Evolutionary conservation across 2,888 invertebrate species (phyloP).

Genomic region (Tetragonula carbonaria): DNA sequence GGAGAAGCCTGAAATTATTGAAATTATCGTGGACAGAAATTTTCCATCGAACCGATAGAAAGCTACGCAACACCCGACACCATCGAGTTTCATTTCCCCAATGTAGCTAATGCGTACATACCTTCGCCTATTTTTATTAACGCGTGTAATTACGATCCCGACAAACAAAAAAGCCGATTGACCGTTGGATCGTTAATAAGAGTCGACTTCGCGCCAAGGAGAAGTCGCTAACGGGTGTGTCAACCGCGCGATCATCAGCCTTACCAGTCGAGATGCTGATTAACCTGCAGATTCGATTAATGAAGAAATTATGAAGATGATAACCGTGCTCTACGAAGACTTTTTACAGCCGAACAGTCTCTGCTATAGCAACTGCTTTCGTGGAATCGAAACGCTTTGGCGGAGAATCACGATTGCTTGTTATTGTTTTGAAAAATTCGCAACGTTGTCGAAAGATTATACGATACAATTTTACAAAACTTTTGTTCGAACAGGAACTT

Average conservation of each 20-base stretch:
- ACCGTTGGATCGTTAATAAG: constrained; percentile 41
- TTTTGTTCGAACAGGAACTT: no score
- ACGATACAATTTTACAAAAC: no score
- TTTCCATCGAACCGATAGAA: constrained; percentile 7
- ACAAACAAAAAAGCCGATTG: background rate
- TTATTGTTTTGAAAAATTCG: constrained; percentile 65
- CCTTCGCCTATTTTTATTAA: constrained; percentile 2
- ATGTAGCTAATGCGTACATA: constrained; percentile 10
- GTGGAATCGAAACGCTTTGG: no score
- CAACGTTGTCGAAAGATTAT: background rate
- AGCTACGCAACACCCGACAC: constrained; percentile 6
- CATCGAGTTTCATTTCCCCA: constrained; percentile 30
- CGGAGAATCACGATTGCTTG: no score
- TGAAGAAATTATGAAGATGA: constrained; percentile 22
- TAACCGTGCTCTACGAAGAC: no score
- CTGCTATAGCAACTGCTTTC: no score
- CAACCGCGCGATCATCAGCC: background rate
- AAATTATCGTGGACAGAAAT: background rate
- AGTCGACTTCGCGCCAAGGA: constrained; percentile 1
- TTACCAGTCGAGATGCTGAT: constrained; percentile 34
- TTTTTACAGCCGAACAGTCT: no score
- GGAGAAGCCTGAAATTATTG: no score
- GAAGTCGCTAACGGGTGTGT: constrained; percentile 6
- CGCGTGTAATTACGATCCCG: constrained; percentile 25
- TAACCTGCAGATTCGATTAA: constrained; percentile 9